Evolutionary conservation across 2,113 vertebrate species (phyloP).

Genomic region (Erythrocercus mccallii): DNA sequence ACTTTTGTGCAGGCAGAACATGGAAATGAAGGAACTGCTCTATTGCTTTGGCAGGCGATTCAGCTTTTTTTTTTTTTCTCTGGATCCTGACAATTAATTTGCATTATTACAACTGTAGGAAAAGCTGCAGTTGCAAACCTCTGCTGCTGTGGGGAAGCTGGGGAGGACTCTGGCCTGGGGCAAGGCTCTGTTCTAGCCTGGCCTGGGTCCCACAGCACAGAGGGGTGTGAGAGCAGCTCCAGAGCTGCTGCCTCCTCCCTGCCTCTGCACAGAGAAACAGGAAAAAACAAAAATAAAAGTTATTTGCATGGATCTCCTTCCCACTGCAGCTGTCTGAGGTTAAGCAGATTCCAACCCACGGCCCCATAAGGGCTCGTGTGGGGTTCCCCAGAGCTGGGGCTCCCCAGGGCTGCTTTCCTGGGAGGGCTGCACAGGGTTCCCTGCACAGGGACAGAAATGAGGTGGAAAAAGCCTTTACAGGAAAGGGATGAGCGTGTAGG

Average conservation of each 20-base stretch:
- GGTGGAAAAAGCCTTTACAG: background rate
- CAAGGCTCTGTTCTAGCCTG: background rate
- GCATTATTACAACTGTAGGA: background rate
- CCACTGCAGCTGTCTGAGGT: background rate
- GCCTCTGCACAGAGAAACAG: background rate
- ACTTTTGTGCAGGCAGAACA: background rate
- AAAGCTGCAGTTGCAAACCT: background rate
- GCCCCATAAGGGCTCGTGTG: background rate
- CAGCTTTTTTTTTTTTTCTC: background rate
- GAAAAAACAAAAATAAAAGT: background rate
- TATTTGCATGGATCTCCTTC: background rate
- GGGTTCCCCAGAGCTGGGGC: background rate
- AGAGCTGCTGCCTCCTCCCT: background rate
- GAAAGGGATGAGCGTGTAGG: background rate
- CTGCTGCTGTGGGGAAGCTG: background rate
- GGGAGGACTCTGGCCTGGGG: background rate
- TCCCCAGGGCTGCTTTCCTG: background rate
- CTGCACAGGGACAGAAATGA: background rate
- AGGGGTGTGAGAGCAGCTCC: background rate
- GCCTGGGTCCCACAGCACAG: background rate
- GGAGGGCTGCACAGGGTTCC: background rate
- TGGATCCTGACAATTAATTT: background rate
- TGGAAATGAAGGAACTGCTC: background rate
- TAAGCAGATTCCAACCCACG: background rate
- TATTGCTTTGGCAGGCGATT: background rate